These are phyloP conservation scores for Hypotaenidia okinawae DNA, from an alignment of 2,797 vertebrate species.

Conservation along the genomic window DNA sequence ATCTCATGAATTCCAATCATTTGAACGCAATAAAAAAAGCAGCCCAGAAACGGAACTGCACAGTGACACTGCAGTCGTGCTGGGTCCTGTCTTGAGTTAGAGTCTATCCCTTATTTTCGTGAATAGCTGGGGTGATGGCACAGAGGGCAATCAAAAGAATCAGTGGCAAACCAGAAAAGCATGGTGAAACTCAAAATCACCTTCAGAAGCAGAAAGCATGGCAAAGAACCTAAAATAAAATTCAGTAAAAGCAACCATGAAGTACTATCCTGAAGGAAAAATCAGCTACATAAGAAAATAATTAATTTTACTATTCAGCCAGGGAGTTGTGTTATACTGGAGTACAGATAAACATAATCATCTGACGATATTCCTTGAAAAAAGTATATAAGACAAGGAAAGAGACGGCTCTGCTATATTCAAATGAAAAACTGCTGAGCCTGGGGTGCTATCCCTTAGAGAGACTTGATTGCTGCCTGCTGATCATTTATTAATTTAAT, in stretches of 20 bases:
- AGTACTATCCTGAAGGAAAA: neutral
- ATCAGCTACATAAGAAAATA: neutral
- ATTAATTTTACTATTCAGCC: neutral
- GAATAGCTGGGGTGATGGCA: neutral
- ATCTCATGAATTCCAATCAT: slow-evolving; percentile 44
- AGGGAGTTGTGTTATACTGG: neutral
- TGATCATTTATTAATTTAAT: neutral
- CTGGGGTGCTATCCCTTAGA: neutral
- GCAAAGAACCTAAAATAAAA: slow-evolving; percentile 42
- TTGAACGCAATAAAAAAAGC: neutral
- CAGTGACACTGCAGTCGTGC: neutral
- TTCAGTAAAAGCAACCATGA: neutral
- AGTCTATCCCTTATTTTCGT: neutral
- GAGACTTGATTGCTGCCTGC: neutral
- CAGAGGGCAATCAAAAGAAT: neutral
- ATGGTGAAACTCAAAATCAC: slow-evolving; percentile 38
- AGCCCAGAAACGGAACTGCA: neutral
- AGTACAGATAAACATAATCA: neutral
- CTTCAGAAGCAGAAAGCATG: slow-evolving; percentile 31
- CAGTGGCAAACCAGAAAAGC: slow-evolving; percentile 31
- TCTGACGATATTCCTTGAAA: neutral
- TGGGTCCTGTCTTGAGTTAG: neutral
- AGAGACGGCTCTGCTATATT: neutral
- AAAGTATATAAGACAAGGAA: neutral
- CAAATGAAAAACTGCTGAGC: neutral